Evolutionary conservation across 1,140 invertebrate genomes (phyloP).

Genomic region (Drosophila nigromelanica): DNA sequence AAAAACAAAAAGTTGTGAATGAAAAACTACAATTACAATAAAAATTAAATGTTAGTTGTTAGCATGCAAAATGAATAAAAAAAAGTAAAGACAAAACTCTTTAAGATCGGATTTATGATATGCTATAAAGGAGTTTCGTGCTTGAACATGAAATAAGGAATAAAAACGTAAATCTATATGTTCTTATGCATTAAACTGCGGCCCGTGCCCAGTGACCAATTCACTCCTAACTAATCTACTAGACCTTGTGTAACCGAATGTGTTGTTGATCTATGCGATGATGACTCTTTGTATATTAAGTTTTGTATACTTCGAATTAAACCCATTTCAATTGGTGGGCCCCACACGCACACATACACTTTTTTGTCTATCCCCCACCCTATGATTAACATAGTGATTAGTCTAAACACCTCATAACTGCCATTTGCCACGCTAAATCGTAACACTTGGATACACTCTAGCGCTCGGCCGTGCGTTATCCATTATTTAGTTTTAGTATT

Average conservation of each 20-base stretch:
- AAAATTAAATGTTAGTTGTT: slow-evolving; percentile 75
- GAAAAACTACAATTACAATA: slow-evolving; percentile 41
- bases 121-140: slow-evolving; percentile 20
- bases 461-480: slow-evolving; percentile 58
- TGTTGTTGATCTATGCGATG: slow-evolving; percentile 20
- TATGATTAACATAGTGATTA: slow-evolving; percentile 28
- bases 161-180: slow-evolving; percentile 10
- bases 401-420: slow-evolving; percentile 67
- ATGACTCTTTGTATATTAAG: slow-evolving; percentile 14
- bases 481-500: slow-evolving; percentile 72
- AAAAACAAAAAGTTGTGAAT: slow-evolving; percentile 31
- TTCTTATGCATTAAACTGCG: slow-evolving; percentile 19
- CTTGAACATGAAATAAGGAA: slow-evolving; percentile 2
- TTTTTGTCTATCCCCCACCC: neutral
- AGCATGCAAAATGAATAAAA: slow-evolving; percentile 55
- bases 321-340: slow-evolving; percentile 21
- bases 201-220: slow-evolving; percentile 42
- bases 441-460: slow-evolving; percentile 53
- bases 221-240: slow-evolving; percentile 15
- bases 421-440: slow-evolving; percentile 71
- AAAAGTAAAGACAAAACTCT: slow-evolving; percentile 16
- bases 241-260: slow-evolving; percentile 21
- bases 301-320: slow-evolving; percentile 29
- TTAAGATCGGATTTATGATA: slow-evolving; percentile 29
- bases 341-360: slow-evolving; percentile 1